phyloP scores from a whole-genome alignment of 2,797 vertebrate species.

The Schizothorax lantsangensis region DNA sequence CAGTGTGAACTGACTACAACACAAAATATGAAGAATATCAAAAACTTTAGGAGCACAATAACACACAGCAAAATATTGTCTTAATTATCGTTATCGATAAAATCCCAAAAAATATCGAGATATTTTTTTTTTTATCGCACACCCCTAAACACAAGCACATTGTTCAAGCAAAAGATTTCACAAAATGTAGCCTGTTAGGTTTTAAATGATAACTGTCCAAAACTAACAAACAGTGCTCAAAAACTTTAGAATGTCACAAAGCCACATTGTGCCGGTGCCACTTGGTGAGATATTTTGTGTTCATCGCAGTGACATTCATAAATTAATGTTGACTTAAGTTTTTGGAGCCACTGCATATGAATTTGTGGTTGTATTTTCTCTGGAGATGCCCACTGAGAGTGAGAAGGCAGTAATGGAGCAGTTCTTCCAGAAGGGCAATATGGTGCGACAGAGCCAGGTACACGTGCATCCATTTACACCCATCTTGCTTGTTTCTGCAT shows the following conservation, averaged over 20 bases:
- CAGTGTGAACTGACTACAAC: not conserved
- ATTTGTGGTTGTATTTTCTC: conserved; percentile 23
- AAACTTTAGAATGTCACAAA: not conserved
- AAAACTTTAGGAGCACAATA: not conserved
- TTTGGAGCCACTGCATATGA: not conserved
- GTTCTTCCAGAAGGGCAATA: conserved; percentile 90
- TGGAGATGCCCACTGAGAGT: conserved; percentile 84
- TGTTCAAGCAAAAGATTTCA: not conserved
- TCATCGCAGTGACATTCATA: not conserved
- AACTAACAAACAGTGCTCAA: not conserved
- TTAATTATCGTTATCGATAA: too few relatives aligned
- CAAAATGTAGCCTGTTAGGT: not conserved
- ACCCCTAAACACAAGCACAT: not conserved
- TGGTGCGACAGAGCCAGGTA: conserved; percentile 96
- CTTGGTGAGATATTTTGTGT: not conserved
- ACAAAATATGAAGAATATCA: not conserved
- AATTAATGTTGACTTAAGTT: not conserved
- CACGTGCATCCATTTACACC: conserved; percentile 15
- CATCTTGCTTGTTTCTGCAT: not conserved
- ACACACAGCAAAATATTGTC: not conserved
- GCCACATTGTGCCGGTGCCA: not conserved
- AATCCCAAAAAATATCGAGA: not conserved
- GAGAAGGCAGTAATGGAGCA: conserved; percentile 91
- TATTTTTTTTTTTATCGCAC: not conserved
- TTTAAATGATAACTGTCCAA: not conserved